Evolutionary conservation across 2,888 invertebrate species (phyloP).

Genomic region (Tenthredo notha): DNA sequence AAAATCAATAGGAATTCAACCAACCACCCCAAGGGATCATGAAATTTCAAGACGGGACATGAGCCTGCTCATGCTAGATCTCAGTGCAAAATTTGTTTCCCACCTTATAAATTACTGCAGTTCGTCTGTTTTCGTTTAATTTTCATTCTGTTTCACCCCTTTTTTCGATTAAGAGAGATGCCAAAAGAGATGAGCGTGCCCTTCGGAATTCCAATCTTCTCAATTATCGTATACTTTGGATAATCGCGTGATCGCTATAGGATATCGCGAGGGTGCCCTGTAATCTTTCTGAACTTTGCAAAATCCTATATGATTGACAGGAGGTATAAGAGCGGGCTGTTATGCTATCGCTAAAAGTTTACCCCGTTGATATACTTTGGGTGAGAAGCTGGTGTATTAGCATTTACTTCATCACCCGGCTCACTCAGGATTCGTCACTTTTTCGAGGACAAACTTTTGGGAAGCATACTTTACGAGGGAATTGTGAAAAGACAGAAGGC

Average conservation of each 20-base stretch:
- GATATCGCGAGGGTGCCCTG: not conserved
- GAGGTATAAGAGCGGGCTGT: not conserved
- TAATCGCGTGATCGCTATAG: not conserved
- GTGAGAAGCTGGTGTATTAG: conserved; percentile 27
- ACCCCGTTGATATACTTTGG: conserved; percentile 27
- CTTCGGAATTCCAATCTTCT: not conserved
- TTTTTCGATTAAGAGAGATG: not conserved
- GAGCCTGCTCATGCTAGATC: not conserved
- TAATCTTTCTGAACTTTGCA: not conserved
- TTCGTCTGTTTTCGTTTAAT: not conserved
- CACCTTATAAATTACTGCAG: not conserved
- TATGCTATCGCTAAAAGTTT: conserved; percentile 20
- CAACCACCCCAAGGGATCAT: conserved; percentile 22
- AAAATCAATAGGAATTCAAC: conserved; percentile 30
- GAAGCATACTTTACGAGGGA: conserved; percentile 4
- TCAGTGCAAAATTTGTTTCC: not conserved
- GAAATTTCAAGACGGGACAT: not conserved
- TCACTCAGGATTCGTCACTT: conserved; percentile 25
- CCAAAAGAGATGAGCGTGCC: not conserved
- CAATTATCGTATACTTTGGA: conserved; percentile 1
- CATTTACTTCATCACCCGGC: conserved; percentile 24
- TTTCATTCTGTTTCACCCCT: not conserved
- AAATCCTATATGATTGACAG: not conserved
- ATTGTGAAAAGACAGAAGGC: conserved; percentile 17
- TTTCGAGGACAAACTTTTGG: conserved; percentile 12